A percentile compares a stretch with the other conserved stretches of the same genome.
phyloP scores from a whole-genome alignment of 2,888 invertebrate genomes.

The Acholoe squamosa region DNA sequence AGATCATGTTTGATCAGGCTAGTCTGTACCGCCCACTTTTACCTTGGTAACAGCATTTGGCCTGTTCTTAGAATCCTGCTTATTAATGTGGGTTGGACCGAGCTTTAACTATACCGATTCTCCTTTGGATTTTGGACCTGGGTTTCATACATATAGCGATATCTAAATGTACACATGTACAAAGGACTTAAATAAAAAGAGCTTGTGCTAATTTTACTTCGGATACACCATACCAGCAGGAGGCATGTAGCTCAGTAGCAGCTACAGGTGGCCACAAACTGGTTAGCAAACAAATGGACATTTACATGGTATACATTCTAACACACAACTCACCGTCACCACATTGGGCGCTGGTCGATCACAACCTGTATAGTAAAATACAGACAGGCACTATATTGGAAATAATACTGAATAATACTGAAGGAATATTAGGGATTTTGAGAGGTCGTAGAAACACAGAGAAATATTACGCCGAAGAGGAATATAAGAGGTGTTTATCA shows the following conservation, averaged over 20 bases:
- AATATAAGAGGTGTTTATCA: too few relatives aligned
- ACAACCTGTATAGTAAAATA: too few relatives aligned
- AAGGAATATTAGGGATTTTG: too few relatives aligned
- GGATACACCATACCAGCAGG: neutral
- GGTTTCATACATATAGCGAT: too few relatives aligned
- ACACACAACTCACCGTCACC: neutral
- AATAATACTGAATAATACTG: too few relatives aligned
- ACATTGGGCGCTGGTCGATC: neutral
- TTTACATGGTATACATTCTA: neutral
- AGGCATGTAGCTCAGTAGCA: neutral
- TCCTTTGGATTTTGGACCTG: neutral
- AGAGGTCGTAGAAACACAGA: too few relatives aligned
- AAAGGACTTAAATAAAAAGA: too few relatives aligned
- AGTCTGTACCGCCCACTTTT: neutral
- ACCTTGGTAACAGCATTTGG: slow-evolving; percentile 1
- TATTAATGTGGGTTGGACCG: too few relatives aligned
- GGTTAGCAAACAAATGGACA: slow-evolving; percentile 6
- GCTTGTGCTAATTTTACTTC: neutral
- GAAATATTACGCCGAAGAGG: too few relatives aligned
- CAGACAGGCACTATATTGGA: too few relatives aligned
- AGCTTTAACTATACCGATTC: neutral
- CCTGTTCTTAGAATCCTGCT: neutral
- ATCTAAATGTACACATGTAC: too few relatives aligned
- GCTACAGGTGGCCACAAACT: neutral
- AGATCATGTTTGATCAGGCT: neutral